These are phyloP conservation scores for Ommatoiulus sabulosus DNA, from an alignment of 2,888 invertebrate species.

Conservation along the genomic window DNA sequence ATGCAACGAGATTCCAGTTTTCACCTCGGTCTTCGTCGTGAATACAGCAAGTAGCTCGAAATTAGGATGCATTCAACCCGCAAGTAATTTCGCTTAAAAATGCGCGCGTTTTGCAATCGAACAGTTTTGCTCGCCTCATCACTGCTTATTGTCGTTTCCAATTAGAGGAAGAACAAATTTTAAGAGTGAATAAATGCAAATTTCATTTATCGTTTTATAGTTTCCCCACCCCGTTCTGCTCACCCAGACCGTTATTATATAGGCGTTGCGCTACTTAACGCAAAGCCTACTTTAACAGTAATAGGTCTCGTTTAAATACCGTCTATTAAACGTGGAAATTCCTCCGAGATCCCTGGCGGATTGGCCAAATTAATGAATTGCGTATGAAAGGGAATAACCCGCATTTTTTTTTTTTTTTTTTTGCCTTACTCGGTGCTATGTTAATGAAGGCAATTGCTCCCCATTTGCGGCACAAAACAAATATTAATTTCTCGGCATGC, in stretches of 20 bases:
- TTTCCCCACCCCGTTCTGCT: background rate
- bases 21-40: no score
- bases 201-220: background rate
- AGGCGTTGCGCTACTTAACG: background rate
- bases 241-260: background rate
- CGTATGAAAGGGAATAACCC: background rate
- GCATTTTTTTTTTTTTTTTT: background rate
- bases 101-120: no score
- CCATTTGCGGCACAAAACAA: constrained; percentile 35
- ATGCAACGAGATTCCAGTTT: no score
- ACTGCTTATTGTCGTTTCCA: no score
- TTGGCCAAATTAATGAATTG: background rate
- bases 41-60: no score
- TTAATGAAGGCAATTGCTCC: constrained; percentile 39
- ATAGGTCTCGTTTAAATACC: background rate
- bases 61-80: no score
- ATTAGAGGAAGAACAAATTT: no score
- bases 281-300: background rate
- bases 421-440: background rate
- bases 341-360: background rate
- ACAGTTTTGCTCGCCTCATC: no score
- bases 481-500: constrained; percentile 28
- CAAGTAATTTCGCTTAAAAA: no score
- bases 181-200: background rate
- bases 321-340: background rate